Evolutionary conservation across 2,797 vertebrate species (phyloP).

Genomic region (Mormyrops attenuatus): DNA sequence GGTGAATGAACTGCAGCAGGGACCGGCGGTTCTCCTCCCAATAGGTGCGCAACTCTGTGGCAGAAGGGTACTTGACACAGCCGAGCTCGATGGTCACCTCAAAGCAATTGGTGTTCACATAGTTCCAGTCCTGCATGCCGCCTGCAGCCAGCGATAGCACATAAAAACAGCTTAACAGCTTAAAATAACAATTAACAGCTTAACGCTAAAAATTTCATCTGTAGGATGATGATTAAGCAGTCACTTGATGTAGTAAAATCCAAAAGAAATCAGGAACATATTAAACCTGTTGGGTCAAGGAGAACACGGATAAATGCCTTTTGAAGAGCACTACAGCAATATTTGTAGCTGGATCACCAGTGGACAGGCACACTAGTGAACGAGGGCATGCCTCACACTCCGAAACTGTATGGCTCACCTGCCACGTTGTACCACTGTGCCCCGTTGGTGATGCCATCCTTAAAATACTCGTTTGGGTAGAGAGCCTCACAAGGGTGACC

Average conservation of each 20-base stretch:
- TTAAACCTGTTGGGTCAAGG: neutral
- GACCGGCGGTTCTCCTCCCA: constrained; percentile 84
- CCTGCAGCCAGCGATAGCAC: constrained; percentile 55
- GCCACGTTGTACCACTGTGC: constrained; percentile 91
- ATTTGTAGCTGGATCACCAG: neutral
- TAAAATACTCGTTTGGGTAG: constrained; percentile 75
- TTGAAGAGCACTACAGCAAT: neutral
- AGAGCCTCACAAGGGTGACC: constrained; percentile 80
- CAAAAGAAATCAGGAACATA: neutral
- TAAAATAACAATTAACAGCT: too few species aligned
- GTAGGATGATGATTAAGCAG: neutral
- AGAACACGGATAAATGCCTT: neutral
- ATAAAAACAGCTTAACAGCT: neutral
- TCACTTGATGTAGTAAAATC: neutral
- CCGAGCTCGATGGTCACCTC: constrained; percentile 95
- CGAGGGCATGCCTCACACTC: neutral
- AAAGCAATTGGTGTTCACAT: constrained; percentile 94
- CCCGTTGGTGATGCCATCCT: constrained; percentile 90
- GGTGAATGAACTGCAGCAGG: constrained; percentile 85
- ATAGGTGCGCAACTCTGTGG: constrained; percentile 73
- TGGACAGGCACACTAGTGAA: neutral
- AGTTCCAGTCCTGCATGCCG: constrained; percentile 99
- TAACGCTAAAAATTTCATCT: neutral
- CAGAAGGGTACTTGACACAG: constrained; percentile 84
- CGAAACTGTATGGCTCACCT: constrained; percentile 54